These are phyloP conservation scores for Notothenia rossii DNA, from an alignment of 2,113 vertebrate species.

Conservation along the genomic window DNA sequence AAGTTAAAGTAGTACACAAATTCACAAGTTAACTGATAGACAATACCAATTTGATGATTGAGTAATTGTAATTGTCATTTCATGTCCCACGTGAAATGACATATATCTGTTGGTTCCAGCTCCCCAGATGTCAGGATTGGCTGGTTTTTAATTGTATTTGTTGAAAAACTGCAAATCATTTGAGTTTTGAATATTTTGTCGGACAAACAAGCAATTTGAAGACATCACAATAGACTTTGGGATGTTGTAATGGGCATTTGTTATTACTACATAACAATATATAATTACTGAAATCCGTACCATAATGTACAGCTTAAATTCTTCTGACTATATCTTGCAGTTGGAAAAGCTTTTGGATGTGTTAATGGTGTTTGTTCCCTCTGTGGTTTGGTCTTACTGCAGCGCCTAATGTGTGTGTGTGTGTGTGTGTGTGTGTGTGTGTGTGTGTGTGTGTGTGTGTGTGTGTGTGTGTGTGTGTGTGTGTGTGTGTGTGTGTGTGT, in stretches of 20 bases:
- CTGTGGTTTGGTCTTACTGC: constrained; percentile 26
- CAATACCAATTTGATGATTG: background rate
- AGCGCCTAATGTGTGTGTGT: constrained; percentile 46
- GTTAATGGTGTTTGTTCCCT: constrained; percentile 41
- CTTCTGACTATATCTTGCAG: background rate
- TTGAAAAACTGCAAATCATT: background rate
- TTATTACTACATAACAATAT: background rate
- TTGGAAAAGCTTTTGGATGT: constrained; percentile 23
- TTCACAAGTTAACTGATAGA: background rate
- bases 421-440: constrained; percentile 44
- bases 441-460: constrained; percentile 47
- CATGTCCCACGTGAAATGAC: background rate
- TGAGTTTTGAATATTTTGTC: background rate
- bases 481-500: constrained; percentile 48
- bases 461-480: constrained; percentile 47
- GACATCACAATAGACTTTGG: background rate
- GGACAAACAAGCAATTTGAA: background rate
- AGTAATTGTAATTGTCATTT: background rate
- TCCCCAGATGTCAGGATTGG: background rate
- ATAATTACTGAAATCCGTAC: background rate
- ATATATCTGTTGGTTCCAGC: background rate
- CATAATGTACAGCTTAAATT: background rate
- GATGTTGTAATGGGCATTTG: background rate
- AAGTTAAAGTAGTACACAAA: background rate
- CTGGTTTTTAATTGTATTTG: background rate